These are phyloP conservation scores for Phortica magna DNA, from an alignment of 2,888 invertebrate species.

Conservation along the genomic window DNA sequence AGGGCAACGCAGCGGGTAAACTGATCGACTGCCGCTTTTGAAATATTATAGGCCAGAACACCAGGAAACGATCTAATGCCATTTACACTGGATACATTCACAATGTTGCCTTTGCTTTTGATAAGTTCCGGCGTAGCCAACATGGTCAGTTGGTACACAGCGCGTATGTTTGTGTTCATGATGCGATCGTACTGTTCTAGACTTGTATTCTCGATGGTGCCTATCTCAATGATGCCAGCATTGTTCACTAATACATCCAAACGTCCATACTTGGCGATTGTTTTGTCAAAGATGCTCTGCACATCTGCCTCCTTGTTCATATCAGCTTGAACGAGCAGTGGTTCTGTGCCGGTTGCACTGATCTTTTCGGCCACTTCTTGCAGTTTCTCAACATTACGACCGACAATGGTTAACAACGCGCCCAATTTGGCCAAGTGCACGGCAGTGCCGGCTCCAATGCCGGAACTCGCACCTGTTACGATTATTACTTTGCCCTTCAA, in stretches of 20 bases:
- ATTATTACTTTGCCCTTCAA: slow-evolving; percentile 79
- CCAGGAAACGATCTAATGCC: slow-evolving; percentile 93
- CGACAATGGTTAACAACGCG: slow-evolving; percentile 82
- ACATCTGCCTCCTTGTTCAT: slow-evolving; percentile 81
- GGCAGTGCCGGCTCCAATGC: slow-evolving; percentile 86
- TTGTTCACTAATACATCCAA: slow-evolving; percentile 91
- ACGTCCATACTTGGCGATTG: slow-evolving; percentile 83
- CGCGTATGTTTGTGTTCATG: slow-evolving; percentile 91
- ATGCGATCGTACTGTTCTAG: slow-evolving; percentile 91
- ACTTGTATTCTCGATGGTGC: slow-evolving; percentile 89
- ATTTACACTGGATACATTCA: slow-evolving; percentile 95
- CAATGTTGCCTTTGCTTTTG: slow-evolving; percentile 88
- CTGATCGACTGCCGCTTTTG: slow-evolving; percentile 96
- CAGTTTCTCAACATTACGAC: slow-evolving; percentile 85
- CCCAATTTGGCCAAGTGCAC: slow-evolving; percentile 83
- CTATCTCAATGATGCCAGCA: slow-evolving; percentile 90
- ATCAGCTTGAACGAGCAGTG: slow-evolving; percentile 82
- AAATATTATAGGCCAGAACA: slow-evolving; percentile 93
- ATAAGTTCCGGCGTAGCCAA: slow-evolving; percentile 90
- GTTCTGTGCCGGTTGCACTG: slow-evolving; percentile 77
- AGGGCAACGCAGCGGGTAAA: slow-evolving; percentile 94
- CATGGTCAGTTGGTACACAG: slow-evolving; percentile 88
- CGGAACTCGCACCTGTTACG: slow-evolving; percentile 86
- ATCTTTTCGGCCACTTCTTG: slow-evolving; percentile 80
- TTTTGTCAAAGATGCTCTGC: slow-evolving; percentile 82